Conservation (phyloP, 1,140 invertebrate species). For the Drosophila micromelanica region DNA sequence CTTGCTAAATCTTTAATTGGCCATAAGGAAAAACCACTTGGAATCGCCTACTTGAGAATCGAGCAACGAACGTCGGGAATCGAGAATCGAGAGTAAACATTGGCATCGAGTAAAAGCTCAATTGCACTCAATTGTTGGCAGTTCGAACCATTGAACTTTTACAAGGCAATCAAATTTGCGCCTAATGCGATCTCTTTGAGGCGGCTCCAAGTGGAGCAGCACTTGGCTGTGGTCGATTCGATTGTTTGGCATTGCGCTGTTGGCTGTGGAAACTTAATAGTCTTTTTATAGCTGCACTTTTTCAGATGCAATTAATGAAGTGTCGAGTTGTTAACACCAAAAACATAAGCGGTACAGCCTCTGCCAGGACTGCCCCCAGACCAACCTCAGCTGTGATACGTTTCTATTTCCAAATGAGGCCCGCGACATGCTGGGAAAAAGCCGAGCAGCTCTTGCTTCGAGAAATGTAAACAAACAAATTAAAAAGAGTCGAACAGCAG, state of each 20-base stretch:
- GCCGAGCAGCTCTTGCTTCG: constrained; percentile 41
- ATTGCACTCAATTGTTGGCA: constrained; percentile 41
- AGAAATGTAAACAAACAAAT: constrained; percentile 82
- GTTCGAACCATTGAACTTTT: constrained; percentile 73
- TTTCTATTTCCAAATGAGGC: constrained; percentile 60
- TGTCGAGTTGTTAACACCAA: constrained; percentile 82
- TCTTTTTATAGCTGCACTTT: constrained; percentile 80
- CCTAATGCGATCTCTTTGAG: constrained; percentile 52
- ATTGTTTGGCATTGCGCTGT: constrained; percentile 56
- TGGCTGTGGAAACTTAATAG: constrained; percentile 62
- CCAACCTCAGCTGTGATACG: constrained; percentile 3
- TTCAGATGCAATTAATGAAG: constrained; percentile 82
- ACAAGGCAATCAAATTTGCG: constrained; percentile 74
- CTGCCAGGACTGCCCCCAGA: not conserved
- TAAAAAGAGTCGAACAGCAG: constrained; percentile 74
- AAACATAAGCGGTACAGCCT: constrained; percentile 50
- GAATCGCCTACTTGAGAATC: constrained; percentile 32
- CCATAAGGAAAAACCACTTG: constrained; percentile 33
- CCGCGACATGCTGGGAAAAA: constrained; percentile 65
- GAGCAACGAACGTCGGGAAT: not conserved
- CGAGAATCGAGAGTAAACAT: constrained; percentile 31
- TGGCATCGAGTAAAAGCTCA: constrained; percentile 47
- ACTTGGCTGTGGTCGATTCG: constrained; percentile 4
- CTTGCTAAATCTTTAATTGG: constrained; percentile 65
- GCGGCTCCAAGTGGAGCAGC: constrained; percentile 28